Base-by-base conservation (phyloP, 2,797 vertebrate species). In the Enteromius mattozi region DNA sequence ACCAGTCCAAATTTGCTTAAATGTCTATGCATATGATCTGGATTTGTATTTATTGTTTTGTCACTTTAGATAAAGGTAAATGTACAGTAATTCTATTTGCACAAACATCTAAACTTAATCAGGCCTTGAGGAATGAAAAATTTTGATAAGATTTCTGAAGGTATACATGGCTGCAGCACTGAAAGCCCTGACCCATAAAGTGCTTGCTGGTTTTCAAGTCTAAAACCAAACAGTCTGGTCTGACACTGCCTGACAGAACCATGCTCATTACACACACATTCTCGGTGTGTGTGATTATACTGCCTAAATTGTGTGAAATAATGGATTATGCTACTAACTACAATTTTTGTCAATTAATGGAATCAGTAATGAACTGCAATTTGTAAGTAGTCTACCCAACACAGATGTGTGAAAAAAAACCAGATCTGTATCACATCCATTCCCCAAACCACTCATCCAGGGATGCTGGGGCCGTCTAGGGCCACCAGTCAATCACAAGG, bases 131-230 rank as follows among this genome's bases (percentile, higher is more conserved):
- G 78, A 89, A 93, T 91, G 94, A 94, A 95, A 94, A 91, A 93
- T 97, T 98, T 96, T 98, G 96, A 97, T 96, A 97, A 95, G 94
- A 89, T 6, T 91, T 93, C 94, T 93, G 93, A 92, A 95, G 96
- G 94, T 88, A 93, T 24, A 94, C 94, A 94, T 94, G 95, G 94
- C 90, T 88, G 56, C 90, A 87, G 90, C n/a, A 83, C 35, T 68
- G 19, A 40, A 19, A 68, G 35, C 10, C 37, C 5, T 24, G 35
- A 40, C 35, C 40, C 66, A 40, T 69, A 13, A 40, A 69, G 19
- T 86, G 87, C 90, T 91, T 88, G 91, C 92, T 94, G 90, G 89
- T 89, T 85, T 93, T 94, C 92, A 93, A 92, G 92, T 93, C 92
- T 92, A 91, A 90, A 93, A 27, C 56, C 10, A 3, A 24, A 92